Evolutionary conservation across 1,140 invertebrate species (phyloP).

Genomic region (Sarcophaga peregrina): DNA sequence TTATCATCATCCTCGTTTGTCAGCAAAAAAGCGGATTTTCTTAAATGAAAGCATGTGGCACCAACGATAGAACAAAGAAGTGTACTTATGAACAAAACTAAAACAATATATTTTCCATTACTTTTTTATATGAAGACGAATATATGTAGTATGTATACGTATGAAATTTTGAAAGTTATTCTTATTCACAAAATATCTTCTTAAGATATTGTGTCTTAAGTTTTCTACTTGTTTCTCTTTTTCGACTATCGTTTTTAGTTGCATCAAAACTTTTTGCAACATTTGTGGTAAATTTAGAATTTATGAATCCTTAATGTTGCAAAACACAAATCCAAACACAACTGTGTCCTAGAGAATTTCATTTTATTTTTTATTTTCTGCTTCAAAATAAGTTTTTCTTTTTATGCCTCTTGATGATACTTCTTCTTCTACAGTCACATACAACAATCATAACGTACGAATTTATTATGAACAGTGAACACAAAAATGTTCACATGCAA

Average conservation of each 20-base stretch:
- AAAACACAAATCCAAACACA: slow-evolving; percentile 8
- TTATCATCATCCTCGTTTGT: background rate
- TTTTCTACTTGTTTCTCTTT: slow-evolving; percentile 1
- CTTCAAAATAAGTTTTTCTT: slow-evolving; percentile 16
- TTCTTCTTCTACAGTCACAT: background rate
- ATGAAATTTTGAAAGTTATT: background rate
- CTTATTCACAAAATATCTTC: slow-evolving; percentile 1
- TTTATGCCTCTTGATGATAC: slow-evolving; percentile 30
- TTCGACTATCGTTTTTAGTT: slow-evolving; percentile 18
- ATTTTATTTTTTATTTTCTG: background rate
- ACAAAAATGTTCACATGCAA: too few species aligned
- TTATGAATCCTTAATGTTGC: slow-evolving; percentile 29
- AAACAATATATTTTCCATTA: slow-evolving; percentile 39
- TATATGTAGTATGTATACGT: background rate
- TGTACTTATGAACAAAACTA: background rate
- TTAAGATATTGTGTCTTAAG: background rate
- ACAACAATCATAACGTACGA: background rate
- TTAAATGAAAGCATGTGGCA: slow-evolving; percentile 28
- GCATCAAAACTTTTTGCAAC: slow-evolving; percentile 39
- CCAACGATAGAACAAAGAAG: background rate
- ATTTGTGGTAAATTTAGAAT: slow-evolving; percentile 37
- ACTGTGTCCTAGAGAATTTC: background rate
- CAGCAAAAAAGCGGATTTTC: background rate
- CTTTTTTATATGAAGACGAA: background rate
- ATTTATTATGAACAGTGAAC: too few species aligned